Base-by-base conservation (phyloP, 2,797 vertebrate species). In the Gymnoscopelus microlampas region DNA sequence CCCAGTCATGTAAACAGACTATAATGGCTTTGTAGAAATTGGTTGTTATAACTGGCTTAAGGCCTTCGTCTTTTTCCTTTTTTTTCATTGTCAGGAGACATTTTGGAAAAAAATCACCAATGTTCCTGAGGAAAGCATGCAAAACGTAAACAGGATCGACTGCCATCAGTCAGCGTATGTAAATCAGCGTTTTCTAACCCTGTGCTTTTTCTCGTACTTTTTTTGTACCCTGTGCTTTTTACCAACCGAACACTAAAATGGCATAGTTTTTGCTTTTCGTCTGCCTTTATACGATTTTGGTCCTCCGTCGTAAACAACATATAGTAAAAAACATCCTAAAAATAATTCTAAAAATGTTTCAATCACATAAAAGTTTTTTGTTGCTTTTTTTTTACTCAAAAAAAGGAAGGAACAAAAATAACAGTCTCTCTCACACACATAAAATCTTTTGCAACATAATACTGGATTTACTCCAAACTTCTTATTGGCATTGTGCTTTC, bases 261-360 rank as follows among this genome's bases (percentile, higher is more conserved):
- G 91, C 91, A 89, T 92, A 86, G 86, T 93, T 93, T 94, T 94
- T 94, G 92, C 92, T 93, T 93, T 86, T 89, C 9, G 87, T 90
- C 89, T 93, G 89, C 91, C 88, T 92, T 84, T 89, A 44, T 44
- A 44, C 2, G 86, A 87, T 92, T 94, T 95, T 95, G 94, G 93
- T 95, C 93, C 94, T 93, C 92, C 87, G 83, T 93, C 85, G 91
- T 91, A 86, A 94, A 44, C 39, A 87, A 93, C 87, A 84, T 89
- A 92, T 84, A 90, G 91, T 95, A 94, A 89, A 94, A 95, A 94
- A 94, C 91, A 91, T 93, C 93, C 91, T 92, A 94, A 93, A 95
- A 94, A 94, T 90, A 93, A 93, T 88, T 91, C 90, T 91, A 93
- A 92, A 94, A 94, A 93, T 90, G 84, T 87, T 88, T 89, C 78